These are phyloP conservation scores for Pangasius krempfi DNA, from an alignment of 2,797 vertebrate species.

Conservation along the genomic window DNA sequence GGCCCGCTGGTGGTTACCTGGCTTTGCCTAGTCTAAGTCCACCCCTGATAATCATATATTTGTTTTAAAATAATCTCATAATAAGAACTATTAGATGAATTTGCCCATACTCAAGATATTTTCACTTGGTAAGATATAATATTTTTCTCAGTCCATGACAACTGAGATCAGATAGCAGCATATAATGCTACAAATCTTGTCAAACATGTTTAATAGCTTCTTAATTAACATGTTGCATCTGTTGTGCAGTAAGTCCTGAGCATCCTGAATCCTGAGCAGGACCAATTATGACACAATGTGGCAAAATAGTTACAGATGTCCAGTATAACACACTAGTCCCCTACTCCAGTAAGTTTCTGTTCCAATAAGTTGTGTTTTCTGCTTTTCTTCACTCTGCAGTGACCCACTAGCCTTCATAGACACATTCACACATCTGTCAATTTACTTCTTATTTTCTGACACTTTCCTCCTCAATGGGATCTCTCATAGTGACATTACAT, in stretches of 20 bases:
- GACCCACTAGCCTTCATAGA: conserved; percentile 45
- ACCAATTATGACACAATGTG: conserved; percentile 64
- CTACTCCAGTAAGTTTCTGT: conserved; percentile 54
- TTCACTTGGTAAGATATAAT: not conserved
- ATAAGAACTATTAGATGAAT: not conserved
- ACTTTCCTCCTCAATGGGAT: conserved; percentile 26
- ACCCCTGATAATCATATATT: no score
- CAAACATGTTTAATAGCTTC: conserved; percentile 62
- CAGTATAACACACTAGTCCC: conserved; percentile 59
- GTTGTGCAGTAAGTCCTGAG: conserved; percentile 48
- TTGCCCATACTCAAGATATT: not conserved
- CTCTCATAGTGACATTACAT: conserved; percentile 24
- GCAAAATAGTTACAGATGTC: conserved; percentile 65
- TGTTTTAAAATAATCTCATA: not conserved
- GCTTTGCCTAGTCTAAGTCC: no score
- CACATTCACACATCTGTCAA: conserved; percentile 52
- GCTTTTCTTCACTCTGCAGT: conserved; percentile 9
- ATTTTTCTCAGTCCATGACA: conserved; percentile 36
- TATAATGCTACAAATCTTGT: conserved; percentile 61
- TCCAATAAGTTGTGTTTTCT: conserved; percentile 38
- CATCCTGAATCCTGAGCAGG: conserved; percentile 41
- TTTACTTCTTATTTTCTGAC: conserved; percentile 50
- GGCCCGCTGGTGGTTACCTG: no score
- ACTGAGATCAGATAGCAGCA: conserved; percentile 60
- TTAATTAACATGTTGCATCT: conserved; percentile 57